Percentiles rank a stretch among this genome's conserved stretches.
Evolutionary conservation across 2,113 vertebrate genomes (phyloP).

Genomic region (Hemibagrus wyckioides): DNA sequence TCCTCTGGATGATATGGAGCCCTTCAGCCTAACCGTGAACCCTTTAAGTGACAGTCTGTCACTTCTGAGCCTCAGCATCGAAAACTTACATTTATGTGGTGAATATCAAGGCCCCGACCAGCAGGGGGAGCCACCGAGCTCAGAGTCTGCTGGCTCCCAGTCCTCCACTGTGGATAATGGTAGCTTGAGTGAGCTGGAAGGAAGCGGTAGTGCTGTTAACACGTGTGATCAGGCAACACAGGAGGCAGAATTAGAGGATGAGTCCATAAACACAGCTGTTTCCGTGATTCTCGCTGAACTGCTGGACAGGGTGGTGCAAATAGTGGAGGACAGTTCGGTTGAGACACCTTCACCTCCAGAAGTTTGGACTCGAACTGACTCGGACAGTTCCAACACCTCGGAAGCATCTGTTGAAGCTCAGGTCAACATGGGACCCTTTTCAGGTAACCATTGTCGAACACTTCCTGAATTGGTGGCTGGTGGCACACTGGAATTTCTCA

Average conservation of each 20-base stretch:
- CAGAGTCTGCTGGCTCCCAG: constrained; percentile 88
- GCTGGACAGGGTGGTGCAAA: constrained; percentile 80
- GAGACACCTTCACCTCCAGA: constrained; percentile 70
- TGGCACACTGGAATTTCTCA: constrained; percentile 71
- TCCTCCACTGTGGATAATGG: constrained; percentile 86
- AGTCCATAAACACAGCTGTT: constrained; percentile 80
- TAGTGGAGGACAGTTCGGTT: constrained; percentile 73
- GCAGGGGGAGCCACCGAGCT: constrained; percentile 86
- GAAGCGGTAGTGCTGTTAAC: constrained; percentile 45
- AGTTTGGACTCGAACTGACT: constrained; percentile 75
- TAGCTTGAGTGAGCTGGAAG: constrained; percentile 85
- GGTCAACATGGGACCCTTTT: constrained; percentile 52
- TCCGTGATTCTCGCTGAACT: constrained; percentile 85
- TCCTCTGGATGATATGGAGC: constrained; percentile 89
- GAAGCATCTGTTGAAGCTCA: constrained; percentile 65
- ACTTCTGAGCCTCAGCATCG: constrained; percentile 92
- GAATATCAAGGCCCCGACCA: constrained; percentile 87
- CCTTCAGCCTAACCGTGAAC: constrained; percentile 95
- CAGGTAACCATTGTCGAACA: constrained; percentile 60
- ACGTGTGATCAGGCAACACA: constrained; percentile 71
- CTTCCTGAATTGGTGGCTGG: constrained; percentile 74
- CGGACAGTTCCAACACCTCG: constrained; percentile 69
- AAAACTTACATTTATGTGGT: constrained; percentile 86
- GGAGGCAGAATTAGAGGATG: constrained; percentile 69
- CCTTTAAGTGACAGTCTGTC: constrained; percentile 94